phyloP scores from a whole-genome alignment of 2,888 invertebrate genomes.

The Ophion ellenae region DNA sequence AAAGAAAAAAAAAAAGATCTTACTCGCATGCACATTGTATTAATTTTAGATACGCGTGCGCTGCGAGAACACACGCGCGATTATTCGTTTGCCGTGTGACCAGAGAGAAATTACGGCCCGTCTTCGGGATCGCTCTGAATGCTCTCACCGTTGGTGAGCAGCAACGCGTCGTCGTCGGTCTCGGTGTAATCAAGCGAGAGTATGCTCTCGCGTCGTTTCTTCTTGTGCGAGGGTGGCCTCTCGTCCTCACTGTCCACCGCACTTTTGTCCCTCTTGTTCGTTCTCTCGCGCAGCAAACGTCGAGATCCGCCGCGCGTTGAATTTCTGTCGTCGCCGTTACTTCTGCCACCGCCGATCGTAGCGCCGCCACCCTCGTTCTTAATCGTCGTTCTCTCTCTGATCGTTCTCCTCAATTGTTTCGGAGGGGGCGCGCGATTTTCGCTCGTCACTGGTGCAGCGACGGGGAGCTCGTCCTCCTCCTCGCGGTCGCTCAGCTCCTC shows the following conservation, averaged over 20 bases:
- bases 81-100: not conserved
- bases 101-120: constrained; percentile 30
- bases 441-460: constrained; percentile 59
- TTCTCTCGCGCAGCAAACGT: constrained; percentile 77
- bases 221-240: constrained; percentile 86
- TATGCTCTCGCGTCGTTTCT: constrained; percentile 89
- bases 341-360: constrained; percentile 72
- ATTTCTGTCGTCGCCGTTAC: constrained; percentile 74
- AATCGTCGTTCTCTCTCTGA: constrained; percentile 67
- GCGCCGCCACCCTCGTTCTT: constrained; percentile 46
- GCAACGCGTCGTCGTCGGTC: constrained; percentile 88
- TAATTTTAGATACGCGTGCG: constrained; percentile 8
- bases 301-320: constrained; percentile 58
- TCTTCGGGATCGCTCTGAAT: constrained; percentile 82
- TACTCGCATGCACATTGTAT: constrained; percentile 35
- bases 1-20: constrained; percentile 17
- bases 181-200: constrained; percentile 90
- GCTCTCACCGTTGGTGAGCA: constrained; percentile 88
- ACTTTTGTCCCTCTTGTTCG: constrained; percentile 84
- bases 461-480: constrained; percentile 72
- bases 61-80: constrained; percentile 1
- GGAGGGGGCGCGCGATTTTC: constrained; percentile 42
- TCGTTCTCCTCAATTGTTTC: constrained; percentile 72
- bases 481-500: constrained; percentile 82
- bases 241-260: constrained; percentile 84